phyloP scores from a whole-genome alignment of 2,113 vertebrate genomes.

The Typhlomys cinereus region DNA sequence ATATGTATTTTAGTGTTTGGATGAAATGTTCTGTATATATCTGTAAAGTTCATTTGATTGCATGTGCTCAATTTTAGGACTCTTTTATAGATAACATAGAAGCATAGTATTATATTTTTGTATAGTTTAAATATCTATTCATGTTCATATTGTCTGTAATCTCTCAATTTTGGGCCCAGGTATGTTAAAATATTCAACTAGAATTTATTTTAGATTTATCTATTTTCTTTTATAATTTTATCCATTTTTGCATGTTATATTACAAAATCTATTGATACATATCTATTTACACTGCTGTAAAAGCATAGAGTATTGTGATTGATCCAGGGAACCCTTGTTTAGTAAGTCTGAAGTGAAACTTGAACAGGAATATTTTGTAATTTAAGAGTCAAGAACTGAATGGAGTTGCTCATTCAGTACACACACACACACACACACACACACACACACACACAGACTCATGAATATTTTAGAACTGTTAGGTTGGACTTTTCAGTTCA shows the following conservation, averaged over 20 bases:
- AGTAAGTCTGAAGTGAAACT: neutral
- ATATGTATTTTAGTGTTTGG: no score
- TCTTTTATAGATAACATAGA: no score
- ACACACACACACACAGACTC: neutral
- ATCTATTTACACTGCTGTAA: neutral
- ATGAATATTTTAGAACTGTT: neutral
- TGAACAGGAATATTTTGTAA: neutral
- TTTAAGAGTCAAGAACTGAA: neutral
- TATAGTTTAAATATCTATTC: no score
- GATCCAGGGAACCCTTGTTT: neutral
- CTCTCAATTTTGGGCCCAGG: neutral
- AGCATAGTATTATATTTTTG: no score
- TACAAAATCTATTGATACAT: neutral
- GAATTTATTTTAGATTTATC: neutral
- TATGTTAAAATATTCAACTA: neutral
- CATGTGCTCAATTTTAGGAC: no score
- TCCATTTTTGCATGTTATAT: neutral
- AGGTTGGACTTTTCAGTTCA: neutral
- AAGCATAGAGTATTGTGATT: neutral
- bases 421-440: neutral
- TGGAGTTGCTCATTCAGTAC: no score
- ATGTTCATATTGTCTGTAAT: neutral
- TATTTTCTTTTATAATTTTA: constrained; percentile 6
- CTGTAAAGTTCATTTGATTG: no score
- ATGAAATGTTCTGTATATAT: no score